These are phyloP conservation scores for Prolemur simus DNA, from an alignment of 2,113 vertebrate species.

Conservation along the genomic window DNA sequence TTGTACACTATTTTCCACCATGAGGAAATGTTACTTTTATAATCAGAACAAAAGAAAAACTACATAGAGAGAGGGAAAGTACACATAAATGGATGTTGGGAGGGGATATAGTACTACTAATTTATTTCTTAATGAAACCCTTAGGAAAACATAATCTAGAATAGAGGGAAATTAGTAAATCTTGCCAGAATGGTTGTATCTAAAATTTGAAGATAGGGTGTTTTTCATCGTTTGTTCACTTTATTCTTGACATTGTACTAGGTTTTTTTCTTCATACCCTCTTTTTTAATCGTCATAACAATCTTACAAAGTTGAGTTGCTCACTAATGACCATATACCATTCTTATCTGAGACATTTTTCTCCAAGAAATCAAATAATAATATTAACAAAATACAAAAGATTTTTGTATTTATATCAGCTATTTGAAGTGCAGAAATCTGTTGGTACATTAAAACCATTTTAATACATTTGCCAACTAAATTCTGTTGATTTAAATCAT, in stretches of 20 bases:
- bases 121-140: background rate
- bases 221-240: constrained; percentile 3
- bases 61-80: background rate
- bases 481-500: constrained; percentile 9
- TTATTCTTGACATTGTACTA: background rate
- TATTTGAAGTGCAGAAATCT: background rate
- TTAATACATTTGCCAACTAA: constrained; percentile 40
- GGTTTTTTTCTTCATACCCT: background rate
- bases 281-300: background rate
- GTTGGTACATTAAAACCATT: background rate
- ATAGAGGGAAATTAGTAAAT: background rate
- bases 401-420: background rate
- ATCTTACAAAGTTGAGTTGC: background rate
- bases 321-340: background rate
- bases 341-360: constrained; percentile 2
- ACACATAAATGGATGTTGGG: background rate
- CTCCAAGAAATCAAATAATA: background rate
- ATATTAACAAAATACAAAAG: background rate
- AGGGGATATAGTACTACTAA: background rate
- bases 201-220: background rate
- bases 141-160: background rate
- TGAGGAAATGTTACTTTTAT: background rate
- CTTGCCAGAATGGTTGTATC: background rate
- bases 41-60: background rate
- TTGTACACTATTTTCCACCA: background rate